These are phyloP conservation scores for Aurelia sp. DNA, from an alignment of 30 jellyfish, hydroid and myxozoan species.

Conservation along the genomic window DNA sequence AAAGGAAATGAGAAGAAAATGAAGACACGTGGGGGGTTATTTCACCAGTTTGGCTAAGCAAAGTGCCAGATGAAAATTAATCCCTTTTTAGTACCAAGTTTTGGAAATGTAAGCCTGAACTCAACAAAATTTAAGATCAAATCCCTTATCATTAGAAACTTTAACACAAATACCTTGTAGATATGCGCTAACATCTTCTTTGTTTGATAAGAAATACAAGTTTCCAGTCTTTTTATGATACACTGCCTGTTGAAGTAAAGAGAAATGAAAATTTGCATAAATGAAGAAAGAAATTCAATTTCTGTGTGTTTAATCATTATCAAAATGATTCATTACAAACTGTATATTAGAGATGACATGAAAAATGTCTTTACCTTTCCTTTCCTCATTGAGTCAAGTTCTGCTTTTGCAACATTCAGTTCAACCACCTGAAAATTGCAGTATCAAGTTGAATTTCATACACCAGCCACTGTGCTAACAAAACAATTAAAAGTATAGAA, in stretches of 20 bases:
- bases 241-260: not conserved
- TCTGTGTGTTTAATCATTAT: not conserved
- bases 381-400: slow-evolving; percentile 10
- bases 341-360: too few relatives aligned
- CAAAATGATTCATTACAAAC: not conserved
- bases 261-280: not conserved
- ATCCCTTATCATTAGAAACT: too few relatives aligned
- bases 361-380: slow-evolving; percentile 3
- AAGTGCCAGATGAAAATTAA: too few relatives aligned
- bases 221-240: not conserved
- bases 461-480: too few relatives aligned
- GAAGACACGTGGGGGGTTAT: too few relatives aligned
- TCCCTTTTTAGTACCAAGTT: too few relatives aligned
- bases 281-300: not conserved
- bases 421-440: not conserved
- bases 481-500: too few relatives aligned
- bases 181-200: not conserved
- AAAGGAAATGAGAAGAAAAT: too few relatives aligned
- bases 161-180: slow-evolving; percentile 1
- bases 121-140: too few relatives aligned
- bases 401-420: slow-evolving; percentile 42
- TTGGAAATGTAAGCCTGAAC: too few relatives aligned
- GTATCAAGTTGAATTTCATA: too few relatives aligned
- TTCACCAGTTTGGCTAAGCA: too few relatives aligned
- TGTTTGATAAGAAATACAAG: slow-evolving; percentile 1